Evolutionary conservation across 2,888 invertebrate genomes (phyloP).

Genomic region (Lasioglossum figueresi): DNA sequence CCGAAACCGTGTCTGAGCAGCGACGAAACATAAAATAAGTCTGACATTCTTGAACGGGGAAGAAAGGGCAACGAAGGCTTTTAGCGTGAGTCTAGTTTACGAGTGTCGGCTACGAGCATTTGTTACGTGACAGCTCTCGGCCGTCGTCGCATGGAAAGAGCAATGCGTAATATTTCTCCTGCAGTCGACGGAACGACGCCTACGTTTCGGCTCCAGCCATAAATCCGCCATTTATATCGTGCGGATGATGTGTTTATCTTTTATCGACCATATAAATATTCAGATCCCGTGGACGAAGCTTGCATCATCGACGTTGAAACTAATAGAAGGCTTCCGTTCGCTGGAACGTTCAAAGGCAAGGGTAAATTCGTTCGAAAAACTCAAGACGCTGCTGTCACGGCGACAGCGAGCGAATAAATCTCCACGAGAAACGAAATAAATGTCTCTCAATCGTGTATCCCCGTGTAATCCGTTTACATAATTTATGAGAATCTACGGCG

Average conservation of each 20-base stretch:
- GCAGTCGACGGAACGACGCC: constrained; percentile 70
- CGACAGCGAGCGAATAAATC: not conserved
- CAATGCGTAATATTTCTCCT: constrained; percentile 71
- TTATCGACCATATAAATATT: constrained; percentile 74
- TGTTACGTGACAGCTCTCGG: constrained; percentile 71
- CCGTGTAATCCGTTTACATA: constrained; percentile 7
- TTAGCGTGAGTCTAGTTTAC: constrained; percentile 70
- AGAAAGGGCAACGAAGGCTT: constrained; percentile 65
- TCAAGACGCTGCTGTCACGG: not conserved
- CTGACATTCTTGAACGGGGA: constrained; percentile 35
- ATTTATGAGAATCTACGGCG: constrained; percentile 1
- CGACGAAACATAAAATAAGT: constrained; percentile 52
- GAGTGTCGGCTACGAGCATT: constrained; percentile 68
- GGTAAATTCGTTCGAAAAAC: constrained; percentile 15
- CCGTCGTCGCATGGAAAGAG: constrained; percentile 70
- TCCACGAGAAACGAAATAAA: not conserved
- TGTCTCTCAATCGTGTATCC: not conserved
- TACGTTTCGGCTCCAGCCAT: constrained; percentile 67
- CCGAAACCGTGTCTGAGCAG: constrained; percentile 10
- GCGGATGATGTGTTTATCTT: constrained; percentile 75
- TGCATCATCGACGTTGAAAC: constrained; percentile 57
- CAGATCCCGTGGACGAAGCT: constrained; percentile 55
- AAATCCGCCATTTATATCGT: constrained; percentile 73
- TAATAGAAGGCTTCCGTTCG: constrained; percentile 38
- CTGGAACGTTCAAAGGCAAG: not conserved